phyloP scores from a whole-genome alignment of 2,888 invertebrate species.

The Pseudolycoriella hygida region DNA sequence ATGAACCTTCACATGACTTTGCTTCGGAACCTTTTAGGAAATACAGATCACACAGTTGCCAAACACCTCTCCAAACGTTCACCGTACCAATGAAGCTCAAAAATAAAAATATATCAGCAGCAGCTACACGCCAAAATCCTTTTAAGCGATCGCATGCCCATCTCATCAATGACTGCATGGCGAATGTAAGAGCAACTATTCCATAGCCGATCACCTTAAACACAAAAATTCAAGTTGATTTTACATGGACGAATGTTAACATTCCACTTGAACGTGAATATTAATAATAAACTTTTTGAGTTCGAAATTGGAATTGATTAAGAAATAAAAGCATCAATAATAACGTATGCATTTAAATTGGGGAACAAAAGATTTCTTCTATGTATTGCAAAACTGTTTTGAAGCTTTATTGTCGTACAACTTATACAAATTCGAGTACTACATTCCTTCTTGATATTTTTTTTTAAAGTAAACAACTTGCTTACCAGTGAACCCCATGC shows the following conservation, averaged over 20 bases:
- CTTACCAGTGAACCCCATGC: constrained; percentile 67
- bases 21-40: constrained; percentile 45
- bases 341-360: too few relatives aligned
- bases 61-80: constrained; percentile 77
- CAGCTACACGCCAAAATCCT: constrained; percentile 46
- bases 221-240: not conserved
- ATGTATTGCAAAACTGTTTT: too few relatives aligned
- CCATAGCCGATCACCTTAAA: constrained; percentile 44
- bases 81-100: constrained; percentile 65
- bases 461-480: constrained; percentile 11
- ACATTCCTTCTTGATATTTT: too few relatives aligned
- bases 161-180: constrained; percentile 54
- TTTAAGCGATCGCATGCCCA: constrained; percentile 48
- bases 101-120: constrained; percentile 61
- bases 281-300: too few relatives aligned
- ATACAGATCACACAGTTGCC: constrained; percentile 64
- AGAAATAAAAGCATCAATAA: too few relatives aligned
- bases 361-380: too few relatives aligned
- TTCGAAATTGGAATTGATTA: too few relatives aligned
- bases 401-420: too few relatives aligned
- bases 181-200: constrained; percentile 52
- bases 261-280: too few relatives aligned
- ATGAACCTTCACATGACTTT: not conserved
- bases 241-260: too few relatives aligned
- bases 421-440: too few relatives aligned